Base-by-base conservation (phyloP, 2,113 vertebrate genomes). In the Microcebus tavaratra region DNA sequence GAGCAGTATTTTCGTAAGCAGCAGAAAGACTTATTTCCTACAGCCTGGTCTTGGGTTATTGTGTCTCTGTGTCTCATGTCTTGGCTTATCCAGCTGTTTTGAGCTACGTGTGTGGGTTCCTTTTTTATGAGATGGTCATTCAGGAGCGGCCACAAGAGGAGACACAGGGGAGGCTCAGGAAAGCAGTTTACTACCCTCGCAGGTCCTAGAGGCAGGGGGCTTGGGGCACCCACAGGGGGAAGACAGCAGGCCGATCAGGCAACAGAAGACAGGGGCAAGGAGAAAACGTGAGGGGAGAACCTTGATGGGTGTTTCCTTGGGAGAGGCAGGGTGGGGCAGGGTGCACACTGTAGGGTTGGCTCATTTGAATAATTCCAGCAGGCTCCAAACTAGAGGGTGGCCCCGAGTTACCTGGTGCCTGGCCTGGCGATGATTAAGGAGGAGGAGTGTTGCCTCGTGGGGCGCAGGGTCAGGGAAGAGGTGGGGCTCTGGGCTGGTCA, bases 1-100 rank as follows among this genome's bases (percentile, higher is more conserved):
- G 95, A 94, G 65, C 59, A 82, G 9, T 61, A 31, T 92, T 94
- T 96, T 75, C 45, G 29, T 73, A 79, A 84, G 23, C 59, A 79
- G 23, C 6, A 50, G 50, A 68, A 55, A 36, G 68, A 34, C 53
- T n/a, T 67, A 15, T 48, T 50, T 93, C 65, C 61, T 76, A 20
- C 42, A 63, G 65, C 29, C 39, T 68, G 25, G 8, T 50, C 67
- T 81, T 85, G 27, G 36, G 6, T 70, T 96, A 13, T 91, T 76
- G 14, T 70, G 21, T 84, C 57, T 45, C 0, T 88, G 73, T 65
- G 55, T 92, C 42, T 20, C 84, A 79, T 57, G 55, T 92, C 42
- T 25, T 88, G 42, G n/a, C 70, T 81, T 25, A 34, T 81, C 14
- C 8, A 50, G 72, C 23, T 9, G 55, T 72, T 79, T 93, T 85